Evolutionary conservation across 2,888 invertebrate genomes (phyloP), one percentile per base, ranked within the genome.

Genomic region (Drosophila siamana): DNA sequence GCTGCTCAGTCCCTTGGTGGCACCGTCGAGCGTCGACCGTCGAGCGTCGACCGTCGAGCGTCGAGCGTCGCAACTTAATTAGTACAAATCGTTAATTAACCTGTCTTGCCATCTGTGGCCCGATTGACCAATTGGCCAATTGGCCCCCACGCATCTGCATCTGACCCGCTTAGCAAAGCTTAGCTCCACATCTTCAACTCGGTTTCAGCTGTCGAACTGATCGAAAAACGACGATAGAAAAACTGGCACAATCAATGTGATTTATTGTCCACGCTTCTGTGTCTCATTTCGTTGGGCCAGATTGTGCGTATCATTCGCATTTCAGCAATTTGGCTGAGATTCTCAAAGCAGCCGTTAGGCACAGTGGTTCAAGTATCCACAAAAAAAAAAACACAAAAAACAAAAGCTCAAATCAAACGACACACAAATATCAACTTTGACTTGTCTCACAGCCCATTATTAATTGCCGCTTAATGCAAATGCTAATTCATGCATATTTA

Each of bases 61-160:
- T 16, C 46, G 51, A 47, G 46, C 28, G 44, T 48, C 38, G 56
- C 70, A 38, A 64, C 74, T 66, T 86, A 81, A 81, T 86, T 86
- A 87, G 85, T 72, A 59, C 85, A 68, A 57, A 80, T 84, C 81
- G 82, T 84, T 82, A 82, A 82, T 82, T 86, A 82, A 86, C 81
- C 81, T 75, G 79, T 71, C 75, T 71, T 68, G 81, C 64, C 79
- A 80, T 85, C 83, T 82, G 28, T 83, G 86, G 74, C 74, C 81
- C 81, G 76, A 79, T 80, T 80, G 86, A 86, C 80, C 80, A 84
- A 82, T 74, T 78, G 78, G 86, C 86, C 86, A 86, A 82, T 74
- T 78, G 78, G 86, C 86, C 86, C 77, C 80, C 80, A 80, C 86
- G 86, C 80, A 83, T 69, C 84, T 61, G 73, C 70, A 74, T 62